phyloP scores from a whole-genome alignment of 2,113 vertebrate species.

The Prionailurus viverrinus region DNA sequence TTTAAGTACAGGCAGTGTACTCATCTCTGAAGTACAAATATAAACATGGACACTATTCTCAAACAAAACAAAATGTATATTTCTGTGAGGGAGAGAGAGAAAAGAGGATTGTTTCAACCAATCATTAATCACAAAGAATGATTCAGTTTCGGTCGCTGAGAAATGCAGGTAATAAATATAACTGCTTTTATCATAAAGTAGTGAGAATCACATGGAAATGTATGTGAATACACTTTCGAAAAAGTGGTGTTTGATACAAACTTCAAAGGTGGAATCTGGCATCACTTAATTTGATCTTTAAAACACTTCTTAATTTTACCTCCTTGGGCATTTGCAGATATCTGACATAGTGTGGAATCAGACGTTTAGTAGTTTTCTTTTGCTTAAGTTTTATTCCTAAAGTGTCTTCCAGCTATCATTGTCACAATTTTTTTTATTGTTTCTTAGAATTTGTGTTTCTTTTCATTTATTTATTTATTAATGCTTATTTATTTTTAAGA shows the following conservation, averaged over 20 bases:
- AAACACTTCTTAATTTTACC: neutral
- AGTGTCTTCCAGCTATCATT: neutral
- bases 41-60: too few relatives aligned
- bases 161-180: neutral
- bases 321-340: fast-evolving
- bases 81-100: neutral
- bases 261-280: neutral
- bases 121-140: neutral
- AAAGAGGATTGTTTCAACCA: neutral
- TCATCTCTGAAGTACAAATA: neutral
- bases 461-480: neutral
- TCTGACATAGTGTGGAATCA: fast-evolving
- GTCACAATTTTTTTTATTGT: neutral
- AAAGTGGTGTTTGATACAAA: neutral
- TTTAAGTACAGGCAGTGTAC: neutral
- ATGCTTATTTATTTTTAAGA: too few relatives aligned
- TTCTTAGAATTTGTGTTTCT: neutral
- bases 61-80: neutral
- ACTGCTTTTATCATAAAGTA: neutral
- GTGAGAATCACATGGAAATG: neutral
- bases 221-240: neutral
- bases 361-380: neutral
- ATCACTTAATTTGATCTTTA: neutral
- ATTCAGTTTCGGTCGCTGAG: neutral
- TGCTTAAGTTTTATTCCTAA: neutral